Evolutionary conservation across 1,140 invertebrate species (phyloP).

Genomic region (Drosophila persimilis): DNA sequence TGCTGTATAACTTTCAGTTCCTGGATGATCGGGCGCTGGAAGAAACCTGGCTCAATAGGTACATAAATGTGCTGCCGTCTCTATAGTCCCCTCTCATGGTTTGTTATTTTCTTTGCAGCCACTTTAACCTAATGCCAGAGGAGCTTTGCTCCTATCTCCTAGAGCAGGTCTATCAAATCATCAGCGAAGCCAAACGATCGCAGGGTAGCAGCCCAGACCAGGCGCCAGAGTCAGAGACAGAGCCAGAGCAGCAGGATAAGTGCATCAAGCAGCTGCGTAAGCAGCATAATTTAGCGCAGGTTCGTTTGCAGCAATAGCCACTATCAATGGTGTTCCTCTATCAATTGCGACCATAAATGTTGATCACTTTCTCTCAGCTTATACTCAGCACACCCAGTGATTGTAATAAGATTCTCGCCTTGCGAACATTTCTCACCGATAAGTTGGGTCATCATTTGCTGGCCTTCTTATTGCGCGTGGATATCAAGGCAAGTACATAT

Average conservation of each 20-base stretch:
- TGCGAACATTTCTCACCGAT: slow-evolving; percentile 73
- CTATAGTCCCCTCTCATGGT: background rate
- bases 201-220: slow-evolving; percentile 39
- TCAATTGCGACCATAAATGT: background rate
- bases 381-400: slow-evolving; percentile 77
- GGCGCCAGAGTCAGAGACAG: slow-evolving; percentile 39
- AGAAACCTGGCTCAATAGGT: slow-evolving; percentile 65
- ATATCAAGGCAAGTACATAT: slow-evolving; percentile 62
- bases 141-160: slow-evolving; percentile 72
- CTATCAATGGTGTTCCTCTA: background rate
- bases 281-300: slow-evolving; percentile 75
- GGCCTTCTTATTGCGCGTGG: slow-evolving; percentile 66
- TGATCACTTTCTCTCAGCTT: slow-evolving; percentile 39
- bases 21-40: slow-evolving; percentile 51
- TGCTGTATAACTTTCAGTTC: slow-evolving; percentile 76
- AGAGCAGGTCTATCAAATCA: slow-evolving; percentile 75
- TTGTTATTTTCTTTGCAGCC: slow-evolving; percentile 29
- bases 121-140: slow-evolving; percentile 74
- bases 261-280: slow-evolving; percentile 68
- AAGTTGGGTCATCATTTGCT: slow-evolving; percentile 75
- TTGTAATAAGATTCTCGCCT: slow-evolving; percentile 75
- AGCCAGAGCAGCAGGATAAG: slow-evolving; percentile 50
- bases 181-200: slow-evolving; percentile 68
- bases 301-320: background rate
- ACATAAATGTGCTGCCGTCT: background rate